Conservation (phyloP, 2,888 invertebrate species). For the Holacanthella duospinosa region DNA sequence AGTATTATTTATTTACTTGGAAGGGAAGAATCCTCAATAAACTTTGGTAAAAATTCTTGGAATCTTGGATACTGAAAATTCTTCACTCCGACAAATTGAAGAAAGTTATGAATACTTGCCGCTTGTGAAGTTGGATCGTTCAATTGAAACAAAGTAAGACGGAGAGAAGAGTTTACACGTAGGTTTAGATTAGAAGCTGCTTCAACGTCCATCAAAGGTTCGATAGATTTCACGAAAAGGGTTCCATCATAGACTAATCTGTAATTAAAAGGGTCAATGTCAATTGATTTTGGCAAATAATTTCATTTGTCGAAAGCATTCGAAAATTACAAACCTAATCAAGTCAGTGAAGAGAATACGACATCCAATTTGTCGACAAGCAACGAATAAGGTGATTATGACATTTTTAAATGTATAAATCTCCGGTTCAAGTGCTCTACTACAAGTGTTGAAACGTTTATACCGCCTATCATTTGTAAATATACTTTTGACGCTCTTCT, state of each 20-base stretch:
- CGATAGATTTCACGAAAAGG: constrained; percentile 13
- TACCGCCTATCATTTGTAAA: no score
- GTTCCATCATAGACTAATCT: constrained; percentile 25
- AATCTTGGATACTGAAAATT: constrained; percentile 24
- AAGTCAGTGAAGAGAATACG: constrained; percentile 26
- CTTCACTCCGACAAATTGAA: constrained; percentile 20
- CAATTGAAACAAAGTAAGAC: background rate
- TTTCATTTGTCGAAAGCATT: background rate
- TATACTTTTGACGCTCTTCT: background rate
- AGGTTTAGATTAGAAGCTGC: background rate
- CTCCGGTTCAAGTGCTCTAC: no score
- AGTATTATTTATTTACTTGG: constrained; percentile 23
- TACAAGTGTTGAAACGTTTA: no score
- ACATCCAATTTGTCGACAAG: constrained; percentile 29
- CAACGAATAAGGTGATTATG: constrained; percentile 25
- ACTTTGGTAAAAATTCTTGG: constrained; percentile 29
- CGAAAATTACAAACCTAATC: constrained; percentile 17
- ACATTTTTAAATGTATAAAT: no score
- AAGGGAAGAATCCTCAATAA: constrained; percentile 23
- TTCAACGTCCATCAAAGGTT: background rate
- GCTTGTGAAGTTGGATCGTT: background rate
- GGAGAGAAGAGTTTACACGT: background rate
- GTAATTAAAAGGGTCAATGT: constrained; percentile 1
- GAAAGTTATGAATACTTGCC: constrained; percentile 9
- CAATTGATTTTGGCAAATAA: no score